Conservation (phyloP, 2,888 invertebrate genomes). For the Empis livida region DNA sequence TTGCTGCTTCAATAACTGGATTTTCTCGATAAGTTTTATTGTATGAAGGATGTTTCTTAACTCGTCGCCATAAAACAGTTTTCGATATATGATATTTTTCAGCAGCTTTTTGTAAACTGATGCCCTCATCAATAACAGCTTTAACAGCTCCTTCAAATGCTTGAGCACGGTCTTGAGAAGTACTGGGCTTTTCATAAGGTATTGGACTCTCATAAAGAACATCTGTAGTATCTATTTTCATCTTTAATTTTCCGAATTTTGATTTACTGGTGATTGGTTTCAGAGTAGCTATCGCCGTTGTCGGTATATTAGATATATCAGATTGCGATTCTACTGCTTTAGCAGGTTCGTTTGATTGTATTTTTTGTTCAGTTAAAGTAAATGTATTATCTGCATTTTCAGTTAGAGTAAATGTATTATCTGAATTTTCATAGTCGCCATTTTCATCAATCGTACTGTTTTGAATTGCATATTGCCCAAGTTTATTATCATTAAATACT, state of each 20-base stretch:
- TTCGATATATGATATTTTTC: conserved; percentile 32
- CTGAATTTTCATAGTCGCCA: conserved; percentile 30
- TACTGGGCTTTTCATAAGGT: neutral
- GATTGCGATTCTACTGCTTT: neutral
- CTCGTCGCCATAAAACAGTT: conserved; percentile 33
- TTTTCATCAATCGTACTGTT: conserved; percentile 23
- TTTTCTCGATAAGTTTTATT: conserved; percentile 29
- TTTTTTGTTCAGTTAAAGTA: conserved; percentile 17
- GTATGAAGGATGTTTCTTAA: conserved; percentile 30
- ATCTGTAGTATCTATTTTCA: neutral
- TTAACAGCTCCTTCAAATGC: conserved; percentile 26
- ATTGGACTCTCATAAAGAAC: neutral
- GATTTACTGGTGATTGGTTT: no score
- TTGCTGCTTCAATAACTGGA: conserved; percentile 27
- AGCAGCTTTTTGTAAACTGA: conserved; percentile 33
- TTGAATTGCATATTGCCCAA: conserved; percentile 30
- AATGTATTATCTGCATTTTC: conserved; percentile 22
- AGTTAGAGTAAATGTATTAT: conserved; percentile 21
- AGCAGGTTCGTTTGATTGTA: neutral
- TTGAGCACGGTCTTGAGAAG: neutral
- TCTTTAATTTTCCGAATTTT: no score
- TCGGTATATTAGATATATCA: neutral
- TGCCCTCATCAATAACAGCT: conserved; percentile 28
- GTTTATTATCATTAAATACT: conserved; percentile 29
- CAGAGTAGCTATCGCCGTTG: neutral